Percentiles rank a stretch among this genome's conserved stretches.
Evolutionary conservation across 1,140 invertebrate species (phyloP).

Genomic region (Pachyrhynchus sulphureomaculatus): DNA sequence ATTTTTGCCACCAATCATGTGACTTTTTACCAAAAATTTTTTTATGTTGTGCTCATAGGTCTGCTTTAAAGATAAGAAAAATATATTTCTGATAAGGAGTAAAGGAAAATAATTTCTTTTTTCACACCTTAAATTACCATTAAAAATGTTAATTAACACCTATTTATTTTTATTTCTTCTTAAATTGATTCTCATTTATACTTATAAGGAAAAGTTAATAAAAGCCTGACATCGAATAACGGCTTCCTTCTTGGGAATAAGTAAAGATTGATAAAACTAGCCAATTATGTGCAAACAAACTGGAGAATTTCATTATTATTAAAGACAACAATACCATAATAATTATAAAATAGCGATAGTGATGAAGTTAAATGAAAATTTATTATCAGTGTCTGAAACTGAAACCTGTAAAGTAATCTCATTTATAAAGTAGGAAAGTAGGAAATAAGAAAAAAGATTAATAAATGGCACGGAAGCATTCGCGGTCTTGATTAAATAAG

Average conservation of each 20-base stretch:
- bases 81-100: no score
- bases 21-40: no score
- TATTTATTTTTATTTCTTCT: not conserved
- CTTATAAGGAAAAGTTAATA: not conserved
- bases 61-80: no score
- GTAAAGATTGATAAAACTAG: constrained; percentile 10
- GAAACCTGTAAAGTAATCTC: no score
- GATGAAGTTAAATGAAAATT: not conserved
- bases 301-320: not conserved
- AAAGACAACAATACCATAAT: not conserved
- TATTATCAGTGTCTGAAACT: not conserved
- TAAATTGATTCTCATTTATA: constrained; percentile 15
- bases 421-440: no score
- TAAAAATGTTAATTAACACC: constrained; percentile 9
- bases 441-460: no score
- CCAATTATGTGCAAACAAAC: constrained; percentile 13
- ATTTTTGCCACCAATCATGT: no score
- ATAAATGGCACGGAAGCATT: no score
- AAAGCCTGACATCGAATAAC: not conserved
- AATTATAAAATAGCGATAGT: not conserved
- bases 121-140: no score
- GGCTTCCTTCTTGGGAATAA: not conserved
- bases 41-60: no score
- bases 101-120: no score
- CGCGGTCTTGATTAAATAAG: no score